A percentile compares a stretch with the other conserved stretches of the same genome.
phyloP scores from a whole-genome alignment of 2,888 invertebrate genomes.

The Malachius bipustulatus region DNA sequence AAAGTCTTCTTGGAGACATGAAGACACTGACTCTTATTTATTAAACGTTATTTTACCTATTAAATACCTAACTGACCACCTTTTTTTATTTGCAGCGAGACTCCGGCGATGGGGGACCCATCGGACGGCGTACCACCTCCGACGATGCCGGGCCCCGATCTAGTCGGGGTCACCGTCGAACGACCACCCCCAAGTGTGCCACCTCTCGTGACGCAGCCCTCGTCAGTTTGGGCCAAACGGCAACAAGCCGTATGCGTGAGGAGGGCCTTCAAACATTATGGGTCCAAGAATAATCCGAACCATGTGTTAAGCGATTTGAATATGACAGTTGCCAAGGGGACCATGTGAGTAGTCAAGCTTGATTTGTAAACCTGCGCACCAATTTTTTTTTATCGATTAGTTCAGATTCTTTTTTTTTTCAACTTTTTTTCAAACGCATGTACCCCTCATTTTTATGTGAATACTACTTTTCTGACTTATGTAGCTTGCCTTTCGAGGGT shows the following conservation, averaged over 20 bases:
- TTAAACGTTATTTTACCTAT: too few species aligned
- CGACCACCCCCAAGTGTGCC: slow-evolving; percentile 24
- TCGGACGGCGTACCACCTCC: too few species aligned
- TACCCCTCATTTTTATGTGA: too few species aligned
- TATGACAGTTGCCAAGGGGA: slow-evolving; percentile 89
- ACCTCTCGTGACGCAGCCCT: slow-evolving; percentile 35
- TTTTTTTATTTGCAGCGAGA: slow-evolving; percentile 35
- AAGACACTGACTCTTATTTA: too few species aligned
- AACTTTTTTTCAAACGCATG: too few species aligned
- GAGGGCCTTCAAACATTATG: slow-evolving; percentile 82
- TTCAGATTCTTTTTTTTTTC: too few species aligned
- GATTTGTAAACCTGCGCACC: too few species aligned
- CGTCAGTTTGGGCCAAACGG: slow-evolving; percentile 51
- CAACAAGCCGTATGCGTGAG: slow-evolving; percentile 81
- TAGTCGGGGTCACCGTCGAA: slow-evolving; percentile 34
- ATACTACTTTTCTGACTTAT: too few species aligned
- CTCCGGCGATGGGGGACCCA: slow-evolving; percentile 34
- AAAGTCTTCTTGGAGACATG: too few species aligned
- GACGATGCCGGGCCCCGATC: slow-evolving; percentile 32
- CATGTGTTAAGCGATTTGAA: slow-evolving; percentile 79
- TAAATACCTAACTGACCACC: too few species aligned
- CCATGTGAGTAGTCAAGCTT: slow-evolving; percentile 92
- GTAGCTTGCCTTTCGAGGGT: too few species aligned
- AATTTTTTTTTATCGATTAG: too few species aligned
- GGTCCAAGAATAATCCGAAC: slow-evolving; percentile 75